phyloP scores from a whole-genome alignment of 2,888 invertebrate species.

The Cremastobaeus sp. region DNA sequence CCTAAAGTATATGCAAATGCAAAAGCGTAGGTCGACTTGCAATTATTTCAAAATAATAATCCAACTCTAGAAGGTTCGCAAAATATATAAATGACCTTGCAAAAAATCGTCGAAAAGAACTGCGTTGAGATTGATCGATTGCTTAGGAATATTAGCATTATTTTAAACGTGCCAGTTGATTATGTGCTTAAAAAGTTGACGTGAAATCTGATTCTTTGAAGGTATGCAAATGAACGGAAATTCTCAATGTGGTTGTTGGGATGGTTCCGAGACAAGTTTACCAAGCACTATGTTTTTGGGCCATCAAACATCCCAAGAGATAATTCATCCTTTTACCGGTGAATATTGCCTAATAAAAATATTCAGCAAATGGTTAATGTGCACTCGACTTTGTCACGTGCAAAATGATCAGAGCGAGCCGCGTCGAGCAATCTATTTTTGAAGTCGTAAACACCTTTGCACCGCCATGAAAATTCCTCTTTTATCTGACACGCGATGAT shows the following conservation, averaged over 20 bases:
- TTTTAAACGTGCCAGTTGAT: too few species aligned
- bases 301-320: conserved; percentile 76
- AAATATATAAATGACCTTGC: too few species aligned
- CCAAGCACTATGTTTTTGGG: conserved; percentile 76
- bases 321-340: conserved; percentile 75
- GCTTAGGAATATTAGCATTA: too few species aligned
- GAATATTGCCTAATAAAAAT: too few species aligned
- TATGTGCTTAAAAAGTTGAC: not conserved
- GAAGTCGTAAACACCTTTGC: conserved; percentile 30
- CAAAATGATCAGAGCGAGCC: conserved; percentile 21
- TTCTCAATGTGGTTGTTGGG: conserved; percentile 76
- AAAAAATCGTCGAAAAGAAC: too few species aligned
- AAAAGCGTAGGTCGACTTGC: too few species aligned
- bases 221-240: conserved; percentile 77
- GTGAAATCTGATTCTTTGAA: conserved; percentile 52
- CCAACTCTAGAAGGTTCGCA: too few species aligned
- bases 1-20: too few species aligned
- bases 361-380: not conserved
- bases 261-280: conserved; percentile 74
- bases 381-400: conserved; percentile 9
- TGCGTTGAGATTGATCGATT: too few species aligned
- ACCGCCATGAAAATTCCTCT: conserved; percentile 14
- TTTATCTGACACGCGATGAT: conserved; percentile 13
- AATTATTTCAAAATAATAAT: too few species aligned
- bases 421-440: conserved; percentile 35